These are phyloP conservation scores for Myotis davidii DNA, from an alignment of 2,113 vertebrate species.

Conservation along the genomic window DNA sequence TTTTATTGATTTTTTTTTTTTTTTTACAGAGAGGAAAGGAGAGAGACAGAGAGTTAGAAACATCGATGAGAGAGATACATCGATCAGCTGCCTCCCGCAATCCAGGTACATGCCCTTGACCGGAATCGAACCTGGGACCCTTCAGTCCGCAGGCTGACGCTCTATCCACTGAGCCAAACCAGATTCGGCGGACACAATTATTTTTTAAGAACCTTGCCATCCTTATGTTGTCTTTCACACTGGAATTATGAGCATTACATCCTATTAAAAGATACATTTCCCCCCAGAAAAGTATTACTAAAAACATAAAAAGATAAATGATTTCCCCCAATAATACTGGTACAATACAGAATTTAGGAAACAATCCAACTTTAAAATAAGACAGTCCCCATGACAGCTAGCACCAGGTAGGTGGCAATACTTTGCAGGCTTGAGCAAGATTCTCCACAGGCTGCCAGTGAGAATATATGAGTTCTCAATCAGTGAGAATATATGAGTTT, in stretches of 20 bases:
- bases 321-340: neutral
- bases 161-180: too few relatives aligned
- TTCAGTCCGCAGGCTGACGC: too few relatives aligned
- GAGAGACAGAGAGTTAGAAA: too few relatives aligned
- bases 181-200: neutral
- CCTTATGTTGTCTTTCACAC: neutral
- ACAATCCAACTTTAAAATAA: neutral
- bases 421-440: neutral
- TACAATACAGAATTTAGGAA: neutral
- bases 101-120: too few relatives aligned
- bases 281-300: neutral
- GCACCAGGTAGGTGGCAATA: neutral
- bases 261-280: neutral
- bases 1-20: too few relatives aligned
- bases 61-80: too few relatives aligned
- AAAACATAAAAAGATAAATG: neutral
- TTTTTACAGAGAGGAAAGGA: too few relatives aligned
- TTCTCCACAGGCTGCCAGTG: neutral
- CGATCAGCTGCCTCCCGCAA: too few relatives aligned
- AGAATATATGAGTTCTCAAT: too few relatives aligned
- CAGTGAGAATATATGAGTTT: neutral
- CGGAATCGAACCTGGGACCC: too few relatives aligned
- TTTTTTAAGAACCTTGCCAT: neutral
- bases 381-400: neutral
- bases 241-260: neutral